These are phyloP conservation scores for Helicoverpa zea DNA, from an alignment of 1,140 invertebrate genomes.

Conservation along the genomic window DNA sequence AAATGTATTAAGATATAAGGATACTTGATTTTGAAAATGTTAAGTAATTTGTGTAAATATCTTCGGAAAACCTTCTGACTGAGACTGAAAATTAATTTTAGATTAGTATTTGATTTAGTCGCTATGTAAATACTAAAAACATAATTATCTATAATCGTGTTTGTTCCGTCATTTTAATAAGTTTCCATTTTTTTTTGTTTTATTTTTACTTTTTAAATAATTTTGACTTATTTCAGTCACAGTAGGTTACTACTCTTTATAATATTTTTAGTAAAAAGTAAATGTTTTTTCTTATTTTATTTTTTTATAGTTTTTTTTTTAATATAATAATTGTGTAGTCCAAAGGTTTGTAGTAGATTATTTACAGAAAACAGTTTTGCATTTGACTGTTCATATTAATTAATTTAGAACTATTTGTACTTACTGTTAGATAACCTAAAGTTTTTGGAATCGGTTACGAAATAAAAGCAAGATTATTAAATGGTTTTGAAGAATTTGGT, in stretches of 20 bases:
- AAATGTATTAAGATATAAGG: not conserved
- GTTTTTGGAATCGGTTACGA: constrained; percentile 18
- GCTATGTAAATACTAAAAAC: constrained; percentile 27
- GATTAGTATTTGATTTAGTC: constrained; percentile 35
- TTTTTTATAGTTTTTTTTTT: not conserved
- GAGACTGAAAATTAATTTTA: constrained; percentile 50
- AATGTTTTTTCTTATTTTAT: not conserved
- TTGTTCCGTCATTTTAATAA: not conserved
- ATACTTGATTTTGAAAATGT: constrained; percentile 14
- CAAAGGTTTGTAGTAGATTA: constrained; percentile 28
- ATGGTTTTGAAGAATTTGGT: constrained; percentile 22
- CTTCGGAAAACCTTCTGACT: constrained; percentile 38
- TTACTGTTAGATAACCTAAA: constrained; percentile 24
- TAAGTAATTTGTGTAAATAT: constrained; percentile 36
- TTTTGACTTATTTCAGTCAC: constrained; percentile 5
- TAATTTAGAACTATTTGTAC: constrained; percentile 39
- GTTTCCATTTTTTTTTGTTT: not conserved
- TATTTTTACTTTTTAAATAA: not conserved
- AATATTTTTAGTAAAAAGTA: not conserved
- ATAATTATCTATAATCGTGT: not conserved
- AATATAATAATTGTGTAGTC: constrained; percentile 9
- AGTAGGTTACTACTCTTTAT: not conserved
- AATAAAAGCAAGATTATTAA: constrained; percentile 9
- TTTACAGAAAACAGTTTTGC: constrained; percentile 19
- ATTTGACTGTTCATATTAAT: not conserved